Evolutionary conservation across 1,140 invertebrate genomes (phyloP).

Genomic region (Aphidius ervi): DNA sequence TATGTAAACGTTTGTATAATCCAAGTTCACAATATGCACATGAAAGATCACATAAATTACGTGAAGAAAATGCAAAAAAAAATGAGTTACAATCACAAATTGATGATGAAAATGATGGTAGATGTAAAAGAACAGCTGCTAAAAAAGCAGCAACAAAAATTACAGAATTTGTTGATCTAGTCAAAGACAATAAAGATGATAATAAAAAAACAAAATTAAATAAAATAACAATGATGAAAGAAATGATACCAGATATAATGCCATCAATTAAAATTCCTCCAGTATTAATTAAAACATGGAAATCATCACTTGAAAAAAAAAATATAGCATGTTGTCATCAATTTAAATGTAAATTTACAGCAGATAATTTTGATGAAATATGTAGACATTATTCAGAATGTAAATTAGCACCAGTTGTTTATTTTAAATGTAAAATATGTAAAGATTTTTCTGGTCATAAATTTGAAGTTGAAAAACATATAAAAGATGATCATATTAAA

Average conservation of each 20-base stretch:
- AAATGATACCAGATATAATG: conserved; percentile 26
- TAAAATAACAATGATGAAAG: background rate
- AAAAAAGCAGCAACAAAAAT: conserved; percentile 48
- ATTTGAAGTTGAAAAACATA: conserved; percentile 34
- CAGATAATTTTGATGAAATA: conserved; percentile 33
- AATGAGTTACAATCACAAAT: background rate
- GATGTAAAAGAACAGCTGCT: conserved; percentile 54
- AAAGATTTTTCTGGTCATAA: conserved; percentile 29
- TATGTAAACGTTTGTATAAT: conserved; percentile 57
- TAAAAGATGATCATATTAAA: conserved; percentile 29
- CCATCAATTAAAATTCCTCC: conserved; percentile 31
- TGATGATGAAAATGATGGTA: conserved; percentile 16
- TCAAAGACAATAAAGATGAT: conserved; percentile 29
- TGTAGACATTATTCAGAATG: conserved; percentile 38
- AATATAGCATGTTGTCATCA: conserved; percentile 35
- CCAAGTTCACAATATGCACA: conserved; percentile 59
- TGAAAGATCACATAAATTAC: conserved; percentile 38
- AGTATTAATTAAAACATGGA: conserved; percentile 36
- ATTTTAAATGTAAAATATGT: conserved; percentile 42
- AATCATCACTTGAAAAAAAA: conserved; percentile 28
- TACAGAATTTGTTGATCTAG: conserved; percentile 35
- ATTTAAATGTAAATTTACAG: conserved; percentile 33
- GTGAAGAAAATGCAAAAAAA: conserved; percentile 28
- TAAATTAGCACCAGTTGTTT: conserved; percentile 34
- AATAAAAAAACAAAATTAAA: conserved; percentile 15